These are phyloP conservation scores for Bergia puertoricense DNA, from an alignment of 92 coral and sea anemone species.

Conservation along the genomic window DNA sequence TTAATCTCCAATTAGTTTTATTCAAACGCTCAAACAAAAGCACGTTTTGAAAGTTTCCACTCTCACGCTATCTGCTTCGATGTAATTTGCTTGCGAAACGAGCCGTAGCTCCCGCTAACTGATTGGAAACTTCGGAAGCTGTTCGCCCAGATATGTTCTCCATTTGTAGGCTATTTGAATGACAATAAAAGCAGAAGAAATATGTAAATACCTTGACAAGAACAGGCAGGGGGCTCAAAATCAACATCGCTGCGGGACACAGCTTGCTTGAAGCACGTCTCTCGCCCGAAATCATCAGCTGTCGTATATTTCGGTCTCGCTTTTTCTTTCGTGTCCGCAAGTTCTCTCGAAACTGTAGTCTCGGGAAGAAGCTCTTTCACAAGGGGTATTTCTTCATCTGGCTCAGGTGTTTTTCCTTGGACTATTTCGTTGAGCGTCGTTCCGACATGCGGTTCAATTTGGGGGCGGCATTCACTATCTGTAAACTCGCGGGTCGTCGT, in stretches of 20 bases:
- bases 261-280: conserved; percentile 58
- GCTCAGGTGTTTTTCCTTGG: conserved; percentile 7
- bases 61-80: conserved; percentile 83
- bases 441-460: conserved; percentile 39
- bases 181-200: conserved; percentile 60
- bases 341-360: conserved; percentile 12
- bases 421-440: conserved; percentile 36
- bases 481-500: conserved; percentile 36
- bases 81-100: conserved; percentile 44
- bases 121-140: conserved; percentile 9
- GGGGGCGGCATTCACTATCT: conserved; percentile 48
- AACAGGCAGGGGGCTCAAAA: conserved; percentile 75
- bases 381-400: conserved; percentile 11
- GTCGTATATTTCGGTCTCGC: conserved; percentile 2
- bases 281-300: conserved; percentile 31
- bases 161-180: conserved; percentile 58
- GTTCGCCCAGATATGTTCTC: conserved; percentile 17
- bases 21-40: conserved; percentile 89
- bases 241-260: conserved; percentile 77
- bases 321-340: conserved; percentile 27
- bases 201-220: conserved; percentile 90
- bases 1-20: conserved; percentile 93
- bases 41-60: conserved; percentile 42
- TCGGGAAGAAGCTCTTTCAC: conserved; percentile 8
- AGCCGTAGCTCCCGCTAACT: not conserved